Conservation (phyloP, 2,888 invertebrate species). For the Macrosoma leucophasiata region DNA sequence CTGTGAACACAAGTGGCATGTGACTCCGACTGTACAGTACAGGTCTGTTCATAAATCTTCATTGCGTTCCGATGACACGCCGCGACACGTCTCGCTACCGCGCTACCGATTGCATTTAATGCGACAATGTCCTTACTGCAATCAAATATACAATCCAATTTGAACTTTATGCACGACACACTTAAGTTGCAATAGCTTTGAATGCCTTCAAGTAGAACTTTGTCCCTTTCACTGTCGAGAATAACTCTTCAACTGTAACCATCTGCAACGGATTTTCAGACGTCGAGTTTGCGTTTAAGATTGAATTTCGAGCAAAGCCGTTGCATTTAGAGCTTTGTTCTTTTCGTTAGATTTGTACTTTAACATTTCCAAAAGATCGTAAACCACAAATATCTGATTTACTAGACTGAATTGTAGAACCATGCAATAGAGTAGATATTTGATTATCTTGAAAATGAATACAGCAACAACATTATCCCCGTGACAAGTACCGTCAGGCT, state of each 20-base stretch:
- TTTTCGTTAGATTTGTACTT: slow-evolving; percentile 59
- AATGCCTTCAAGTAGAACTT: slow-evolving; percentile 29
- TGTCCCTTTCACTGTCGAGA: slow-evolving; percentile 49
- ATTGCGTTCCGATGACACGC: slow-evolving; percentile 74
- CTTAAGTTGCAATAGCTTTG: slow-evolving; percentile 2
- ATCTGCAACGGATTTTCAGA: background rate
- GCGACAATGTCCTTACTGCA: slow-evolving; percentile 34
- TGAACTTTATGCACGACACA: slow-evolving; percentile 32
- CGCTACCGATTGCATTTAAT: slow-evolving; percentile 42
- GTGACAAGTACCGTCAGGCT: slow-evolving; percentile 72
- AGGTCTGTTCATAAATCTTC: slow-evolving; percentile 72
- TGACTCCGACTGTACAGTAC: slow-evolving; percentile 48
- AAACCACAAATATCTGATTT: slow-evolving; percentile 22
- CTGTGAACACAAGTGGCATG: slow-evolving; percentile 37
- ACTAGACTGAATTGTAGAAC: no score
- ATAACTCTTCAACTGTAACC: slow-evolving; percentile 42
- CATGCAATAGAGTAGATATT: slow-evolving; percentile 27
- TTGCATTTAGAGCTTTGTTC: slow-evolving; percentile 56
- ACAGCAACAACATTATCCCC: slow-evolving; percentile 72
- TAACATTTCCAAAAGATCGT: slow-evolving; percentile 43
- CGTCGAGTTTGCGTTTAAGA: no score
- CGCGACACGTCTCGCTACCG: slow-evolving; percentile 74
- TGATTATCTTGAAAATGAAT: slow-evolving; percentile 28
- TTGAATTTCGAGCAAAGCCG: slow-evolving; percentile 32
- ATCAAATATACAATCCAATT: slow-evolving; percentile 24